Base-by-base conservation (phyloP, 2,113 vertebrate species). In the Actenoides hombroni region DNA sequence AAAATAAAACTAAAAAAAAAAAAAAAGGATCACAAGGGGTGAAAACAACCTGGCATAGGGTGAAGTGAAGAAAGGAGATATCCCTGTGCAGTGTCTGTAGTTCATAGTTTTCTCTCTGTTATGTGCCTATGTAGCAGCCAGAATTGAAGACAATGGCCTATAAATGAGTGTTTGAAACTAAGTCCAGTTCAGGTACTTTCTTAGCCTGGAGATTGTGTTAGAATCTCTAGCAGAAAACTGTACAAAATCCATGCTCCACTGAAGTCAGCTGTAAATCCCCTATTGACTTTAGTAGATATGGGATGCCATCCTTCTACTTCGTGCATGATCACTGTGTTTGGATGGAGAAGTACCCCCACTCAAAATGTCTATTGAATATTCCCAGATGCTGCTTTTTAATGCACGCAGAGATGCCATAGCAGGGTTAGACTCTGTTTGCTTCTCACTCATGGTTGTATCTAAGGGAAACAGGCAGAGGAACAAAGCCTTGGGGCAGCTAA, bases 381-480 rank as follows among this genome's bases (percentile, higher is more conserved):
- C 56, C 39, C 57, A 65, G 49, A 26, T 71, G 73, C 46, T 75
- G 48, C 35, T 79, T 71, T 61, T 86, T 42, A 49, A 9, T 90
- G 17, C 0, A 0, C 13, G 33, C 49, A 28, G 65, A 26, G 31
- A n/a, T 61, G 40, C 65, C 16, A 9, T 17, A n/a, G 79, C 19
- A 61, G 71, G 56, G 33, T 77, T 92, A 61, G 44, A 0, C 46
- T 91, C 57, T 49, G 24, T 81, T 88, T 86, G 37, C 56, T 49
- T 90, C 49, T 86, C n/a, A 10, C 37, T 70, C 17, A 2, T 0
- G 4, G 39, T 18, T 89, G 61, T 74, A 9, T 87, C 29, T 40
- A 37, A 68, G 76, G 33, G 48, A 48, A 91, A 44, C 57, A 89
- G 53, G 86, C 89, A 91, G 60, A 86, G 73, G 28, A 82, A 33